Conservation (phyloP, 2,113 vertebrate genomes). For the Promerops cafer region DNA sequence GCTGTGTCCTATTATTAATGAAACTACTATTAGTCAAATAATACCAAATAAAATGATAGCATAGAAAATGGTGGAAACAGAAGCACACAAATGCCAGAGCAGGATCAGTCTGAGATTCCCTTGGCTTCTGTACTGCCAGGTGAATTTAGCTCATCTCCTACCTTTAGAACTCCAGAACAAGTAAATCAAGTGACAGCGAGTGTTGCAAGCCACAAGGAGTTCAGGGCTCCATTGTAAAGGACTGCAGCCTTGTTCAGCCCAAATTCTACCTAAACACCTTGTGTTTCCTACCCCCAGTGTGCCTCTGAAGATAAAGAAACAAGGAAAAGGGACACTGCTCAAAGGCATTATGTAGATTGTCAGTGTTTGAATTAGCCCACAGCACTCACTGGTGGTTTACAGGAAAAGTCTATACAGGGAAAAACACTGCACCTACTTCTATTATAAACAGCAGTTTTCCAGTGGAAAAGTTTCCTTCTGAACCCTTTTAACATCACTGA, state of each 20-base stretch:
- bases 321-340: background rate
- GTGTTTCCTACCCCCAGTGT: background rate
- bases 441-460: background rate
- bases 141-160: background rate
- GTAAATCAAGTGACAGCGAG: fast-evolving
- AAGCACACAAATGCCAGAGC: background rate
- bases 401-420: background rate
- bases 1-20: background rate
- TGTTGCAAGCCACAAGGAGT: background rate
- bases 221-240: background rate
- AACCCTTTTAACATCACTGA: background rate
- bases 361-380: background rate
- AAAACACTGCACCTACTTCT: background rate
- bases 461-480: background rate
- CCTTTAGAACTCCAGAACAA: background rate
- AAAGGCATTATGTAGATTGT: background rate
- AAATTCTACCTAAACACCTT: background rate
- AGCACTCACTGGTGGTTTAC: background rate
- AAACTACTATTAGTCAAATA: background rate
- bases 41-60: background rate
- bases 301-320: background rate
- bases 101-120: background rate
- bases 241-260: background rate
- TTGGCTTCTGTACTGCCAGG: background rate
- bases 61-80: background rate